Evolutionary conservation across 2,113 vertebrate genomes (phyloP), one percentile per base, ranked within the genome.

Genomic region (Microcebus tavaratra): DNA sequence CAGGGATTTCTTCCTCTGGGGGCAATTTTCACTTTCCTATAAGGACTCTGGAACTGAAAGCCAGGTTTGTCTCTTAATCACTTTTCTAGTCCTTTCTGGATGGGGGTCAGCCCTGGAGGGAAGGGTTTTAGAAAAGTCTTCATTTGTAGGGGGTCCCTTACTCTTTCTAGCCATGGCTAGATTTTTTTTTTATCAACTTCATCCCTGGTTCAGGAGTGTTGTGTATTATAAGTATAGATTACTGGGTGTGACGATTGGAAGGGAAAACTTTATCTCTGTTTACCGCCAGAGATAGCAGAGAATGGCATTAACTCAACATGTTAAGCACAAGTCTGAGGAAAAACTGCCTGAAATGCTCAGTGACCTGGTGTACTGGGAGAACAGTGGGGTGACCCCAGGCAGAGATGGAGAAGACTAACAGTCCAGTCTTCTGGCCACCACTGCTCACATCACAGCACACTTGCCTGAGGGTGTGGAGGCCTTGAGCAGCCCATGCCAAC

Each of bases 231-330:
- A 68, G 36, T 29, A 21, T 18, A 45, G 59, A 57, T 39, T 23
- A 29, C 4, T 29, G 23, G 34, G 53, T 48, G 12, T n/a, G 34
- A 88, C 50, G 59, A 31, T 57, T 25, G 13, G 25, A 21, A 78
- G 31, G 53, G 34, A 97, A 29, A 81, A 83, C 10, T 27, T 93
- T n/a, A 94, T 57, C 82, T 68, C 31, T 39, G 27, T 57, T 94
- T 84, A 61, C 39, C 27, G 29, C 23, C 23, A 8, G 36, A 55
- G 18, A 53, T 72, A 59, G 50, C 63, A 29, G 27, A 95, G 57
- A 80, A 70, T 59, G 65, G 23, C 39, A 50, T 73, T 73, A 20
- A 3, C 36, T 87, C n/a, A 39, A 81, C 27, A 75, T 79, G 25
- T 39, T 50, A 73, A 90, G 14, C 27, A 11, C 20, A 39, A 68